Conservation (phyloP, 2,113 vertebrate species). For the Trochalopteron elliotii region DNA sequence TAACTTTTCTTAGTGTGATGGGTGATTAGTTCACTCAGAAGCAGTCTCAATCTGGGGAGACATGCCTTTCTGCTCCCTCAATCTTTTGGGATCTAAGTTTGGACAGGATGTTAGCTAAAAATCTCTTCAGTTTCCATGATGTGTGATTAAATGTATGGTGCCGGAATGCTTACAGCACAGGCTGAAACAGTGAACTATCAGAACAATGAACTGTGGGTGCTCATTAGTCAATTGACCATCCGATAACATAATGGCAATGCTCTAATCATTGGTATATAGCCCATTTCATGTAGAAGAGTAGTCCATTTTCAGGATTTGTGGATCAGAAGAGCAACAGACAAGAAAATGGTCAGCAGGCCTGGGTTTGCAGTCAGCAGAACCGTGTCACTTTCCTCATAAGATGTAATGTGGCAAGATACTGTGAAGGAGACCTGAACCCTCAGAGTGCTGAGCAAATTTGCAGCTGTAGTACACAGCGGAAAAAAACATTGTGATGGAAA, state of each 20-base stretch:
- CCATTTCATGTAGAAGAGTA: not conserved
- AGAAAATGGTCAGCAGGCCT: not conserved
- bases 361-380: not conserved
- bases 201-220: not conserved
- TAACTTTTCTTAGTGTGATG: not conserved
- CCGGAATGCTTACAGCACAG: not conserved
- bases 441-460: not conserved
- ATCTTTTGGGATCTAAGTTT: not conserved
- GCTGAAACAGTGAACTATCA: not conserved
- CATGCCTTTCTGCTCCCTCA: not conserved
- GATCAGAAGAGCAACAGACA: not conserved
- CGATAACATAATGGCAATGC: not conserved
- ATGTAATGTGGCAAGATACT: not conserved
- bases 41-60: not conserved
- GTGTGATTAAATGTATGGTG: not conserved
- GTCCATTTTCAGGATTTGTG: not conserved
- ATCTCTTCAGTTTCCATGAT: not conserved
- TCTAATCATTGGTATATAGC: not conserved
- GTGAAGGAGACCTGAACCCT: not conserved
- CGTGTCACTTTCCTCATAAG: not conserved
- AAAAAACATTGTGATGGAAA: not conserved
- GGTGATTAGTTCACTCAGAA: not conserved
- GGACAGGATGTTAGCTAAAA: not conserved
- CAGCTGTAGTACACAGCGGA: not conserved
- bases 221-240: not conserved